Percentiles rank a stretch among this genome's conserved stretches.
Evolutionary conservation across 2,797 vertebrate genomes (phyloP).

Genomic region (Nasua narica): DNA sequence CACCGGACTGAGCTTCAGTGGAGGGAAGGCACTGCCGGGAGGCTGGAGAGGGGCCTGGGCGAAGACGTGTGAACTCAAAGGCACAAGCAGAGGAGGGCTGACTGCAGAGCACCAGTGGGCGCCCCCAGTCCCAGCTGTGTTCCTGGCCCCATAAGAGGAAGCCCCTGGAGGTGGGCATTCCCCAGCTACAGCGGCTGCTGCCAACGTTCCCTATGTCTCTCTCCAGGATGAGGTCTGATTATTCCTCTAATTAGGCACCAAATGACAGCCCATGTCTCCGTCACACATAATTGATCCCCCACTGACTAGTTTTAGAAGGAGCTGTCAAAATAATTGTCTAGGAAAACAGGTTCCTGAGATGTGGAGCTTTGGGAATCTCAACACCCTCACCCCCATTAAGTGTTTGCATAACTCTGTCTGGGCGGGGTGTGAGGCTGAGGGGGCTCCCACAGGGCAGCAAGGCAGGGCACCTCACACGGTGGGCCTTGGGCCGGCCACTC

Average conservation of each 20-base stretch:
- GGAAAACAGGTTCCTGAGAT: background rate
- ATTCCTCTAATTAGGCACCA: slow-evolving; percentile 59
- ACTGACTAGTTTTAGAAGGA: slow-evolving; percentile 42
- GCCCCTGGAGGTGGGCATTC: background rate
- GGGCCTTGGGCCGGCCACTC: background rate
- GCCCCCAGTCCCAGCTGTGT: no score
- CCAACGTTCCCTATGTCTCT: background rate
- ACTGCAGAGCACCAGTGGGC: background rate
- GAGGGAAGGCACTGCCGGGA: background rate
- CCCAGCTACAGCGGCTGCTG: background rate
- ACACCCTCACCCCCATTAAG: no score
- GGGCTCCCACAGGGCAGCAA: background rate
- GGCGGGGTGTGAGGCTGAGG: background rate
- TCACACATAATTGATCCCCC: slow-evolving; percentile 38
- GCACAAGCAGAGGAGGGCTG: background rate
- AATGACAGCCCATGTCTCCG: slow-evolving; percentile 31
- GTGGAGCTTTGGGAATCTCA: background rate
- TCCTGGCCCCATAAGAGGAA: background rate
- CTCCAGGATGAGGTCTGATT: slow-evolving; percentile 6
- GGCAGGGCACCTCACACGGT: background rate
- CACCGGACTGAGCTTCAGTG: background rate
- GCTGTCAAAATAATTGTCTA: slow-evolving; percentile 27
- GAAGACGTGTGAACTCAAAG: background rate
- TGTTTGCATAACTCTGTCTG: background rate
- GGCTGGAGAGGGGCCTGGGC: background rate